These are phyloP conservation scores for Acrocephalus kingi DNA, from an alignment of 2,113 vertebrate species.

Conservation along the genomic window DNA sequence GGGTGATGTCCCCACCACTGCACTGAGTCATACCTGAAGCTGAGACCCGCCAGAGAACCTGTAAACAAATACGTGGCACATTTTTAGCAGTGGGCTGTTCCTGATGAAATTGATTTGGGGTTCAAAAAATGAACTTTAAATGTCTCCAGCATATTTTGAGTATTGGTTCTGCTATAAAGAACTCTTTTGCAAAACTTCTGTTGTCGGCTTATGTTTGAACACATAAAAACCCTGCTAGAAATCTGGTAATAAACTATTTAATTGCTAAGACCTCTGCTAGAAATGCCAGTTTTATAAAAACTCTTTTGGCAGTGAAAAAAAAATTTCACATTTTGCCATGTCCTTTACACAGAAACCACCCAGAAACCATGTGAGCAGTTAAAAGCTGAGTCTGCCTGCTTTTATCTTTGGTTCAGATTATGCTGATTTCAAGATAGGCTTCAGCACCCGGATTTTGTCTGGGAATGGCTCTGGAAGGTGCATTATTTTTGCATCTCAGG, in stretches of 20 bases:
- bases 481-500: not conserved
- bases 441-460: rapidly evolving
- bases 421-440: not conserved
- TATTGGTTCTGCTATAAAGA: not conserved
- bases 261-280: not conserved
- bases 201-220: not conserved
- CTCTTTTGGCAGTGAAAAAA: not conserved
- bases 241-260: not conserved
- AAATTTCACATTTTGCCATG: rapidly evolving
- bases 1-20: rapidly evolving
- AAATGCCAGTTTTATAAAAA: not conserved
- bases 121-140: not conserved
- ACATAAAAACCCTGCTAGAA: rapidly evolving
- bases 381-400: not conserved
- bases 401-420: not conserved
- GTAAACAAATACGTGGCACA: rapidly evolving
- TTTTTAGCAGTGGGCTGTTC: not conserved
- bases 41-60: not conserved
- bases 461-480: not conserved
- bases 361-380: not conserved
- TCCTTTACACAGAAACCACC: not conserved
- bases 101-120: not conserved
- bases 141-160: not conserved
- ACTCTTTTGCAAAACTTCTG: not conserved
- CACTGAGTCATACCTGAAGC: not conserved